phyloP scores from a whole-genome alignment of 2,888 invertebrate species.

The Argyresthia goedartella region DNA sequence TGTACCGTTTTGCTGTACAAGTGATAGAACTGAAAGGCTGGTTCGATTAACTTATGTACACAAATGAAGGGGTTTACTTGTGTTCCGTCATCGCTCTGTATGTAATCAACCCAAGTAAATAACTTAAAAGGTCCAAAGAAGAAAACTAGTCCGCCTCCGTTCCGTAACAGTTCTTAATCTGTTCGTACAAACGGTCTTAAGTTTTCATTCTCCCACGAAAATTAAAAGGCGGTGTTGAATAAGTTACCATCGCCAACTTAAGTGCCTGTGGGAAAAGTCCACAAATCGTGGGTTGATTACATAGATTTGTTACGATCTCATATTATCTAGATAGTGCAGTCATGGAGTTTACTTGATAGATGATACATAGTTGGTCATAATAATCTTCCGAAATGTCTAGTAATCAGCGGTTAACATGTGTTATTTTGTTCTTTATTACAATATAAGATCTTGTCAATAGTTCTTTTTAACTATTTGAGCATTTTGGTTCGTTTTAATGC shows the following conservation, averaged over 20 bases:
- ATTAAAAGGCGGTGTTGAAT: constrained; percentile 5
- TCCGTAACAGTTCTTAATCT: not conserved
- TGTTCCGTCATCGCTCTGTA: too few relatives aligned
- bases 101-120: not conserved
- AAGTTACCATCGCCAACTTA: constrained; percentile 3
- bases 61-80: too few relatives aligned
- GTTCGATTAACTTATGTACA: too few relatives aligned
- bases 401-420: too few relatives aligned
- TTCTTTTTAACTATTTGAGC: too few relatives aligned
- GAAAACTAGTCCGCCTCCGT: not conserved
- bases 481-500: too few relatives aligned
- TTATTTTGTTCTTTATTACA: too few relatives aligned
- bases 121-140: not conserved
- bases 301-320: too few relatives aligned
- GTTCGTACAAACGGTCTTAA: not conserved
- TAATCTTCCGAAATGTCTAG: too few relatives aligned
- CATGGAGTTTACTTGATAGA: too few relatives aligned
- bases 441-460: too few relatives aligned
- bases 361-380: constrained; percentile 16
- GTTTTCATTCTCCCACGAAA: constrained; percentile 3
- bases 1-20: not conserved
- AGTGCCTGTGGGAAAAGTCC: constrained; percentile 46
- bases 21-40: not conserved
- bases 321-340: constrained; percentile 18
- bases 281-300: constrained; percentile 40